Conservation (phyloP, 2,113 vertebrate genomes). For the Heloderma charlesbogerti region DNA sequence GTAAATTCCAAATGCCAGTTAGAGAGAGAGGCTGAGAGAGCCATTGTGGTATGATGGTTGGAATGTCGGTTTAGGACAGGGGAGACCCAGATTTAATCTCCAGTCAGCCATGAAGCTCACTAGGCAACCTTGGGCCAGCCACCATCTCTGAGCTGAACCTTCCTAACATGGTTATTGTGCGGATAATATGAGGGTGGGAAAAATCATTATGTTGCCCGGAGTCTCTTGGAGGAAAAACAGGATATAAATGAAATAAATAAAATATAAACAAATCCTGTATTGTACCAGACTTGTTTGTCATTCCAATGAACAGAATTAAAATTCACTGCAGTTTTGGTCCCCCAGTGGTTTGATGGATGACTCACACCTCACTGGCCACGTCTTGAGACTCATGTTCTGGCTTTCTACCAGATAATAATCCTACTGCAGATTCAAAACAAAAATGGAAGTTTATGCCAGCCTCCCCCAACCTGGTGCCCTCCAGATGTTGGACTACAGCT, state of each 20-base stretch:
- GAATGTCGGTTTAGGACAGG: no score
- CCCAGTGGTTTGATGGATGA: background rate
- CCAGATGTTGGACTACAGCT: no score
- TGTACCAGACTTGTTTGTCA: background rate
- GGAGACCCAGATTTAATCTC: background rate
- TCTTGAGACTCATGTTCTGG: background rate
- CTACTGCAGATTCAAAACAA: background rate
- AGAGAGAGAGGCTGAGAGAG: background rate
- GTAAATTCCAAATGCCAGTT: constrained; percentile 23
- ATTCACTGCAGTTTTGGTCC: background rate
- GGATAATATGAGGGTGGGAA: background rate
- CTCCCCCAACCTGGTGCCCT: no score
- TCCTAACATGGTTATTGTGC: background rate
- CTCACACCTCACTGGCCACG: background rate
- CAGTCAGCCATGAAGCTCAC: background rate
- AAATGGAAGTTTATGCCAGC: background rate
- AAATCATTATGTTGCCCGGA: background rate
- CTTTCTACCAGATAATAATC: background rate
- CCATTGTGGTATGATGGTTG: background rate
- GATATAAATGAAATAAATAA: no score
- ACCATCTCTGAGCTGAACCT: background rate
- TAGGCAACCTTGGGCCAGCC: background rate
- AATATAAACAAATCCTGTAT: background rate
- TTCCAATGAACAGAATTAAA: background rate
- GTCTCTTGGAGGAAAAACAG: no score